Evolutionary conservation across 2,113 vertebrate species (phyloP).

Genomic region (Corythornis madagascariensis): DNA sequence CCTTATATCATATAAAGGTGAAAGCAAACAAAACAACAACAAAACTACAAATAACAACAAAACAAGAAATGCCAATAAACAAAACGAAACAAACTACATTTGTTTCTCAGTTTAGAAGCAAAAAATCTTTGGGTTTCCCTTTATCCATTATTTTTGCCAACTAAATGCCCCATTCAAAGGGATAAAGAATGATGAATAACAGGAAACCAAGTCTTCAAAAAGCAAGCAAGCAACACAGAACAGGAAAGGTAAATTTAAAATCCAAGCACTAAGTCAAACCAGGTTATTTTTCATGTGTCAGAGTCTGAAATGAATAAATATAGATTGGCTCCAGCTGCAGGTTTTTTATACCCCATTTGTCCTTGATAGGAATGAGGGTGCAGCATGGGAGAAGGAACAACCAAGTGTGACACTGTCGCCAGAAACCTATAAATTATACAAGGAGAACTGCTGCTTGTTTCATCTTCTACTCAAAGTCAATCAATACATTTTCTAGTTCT

Average conservation of each 20-base stretch:
- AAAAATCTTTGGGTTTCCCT: neutral
- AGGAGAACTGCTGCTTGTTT: neutral
- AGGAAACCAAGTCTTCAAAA: neutral
- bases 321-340: fast-evolving
- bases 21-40: neutral
- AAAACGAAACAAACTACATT: neutral
- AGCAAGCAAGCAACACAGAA: neutral
- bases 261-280: neutral
- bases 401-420: neutral
- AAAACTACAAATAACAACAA: too few species aligned
- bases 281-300: neutral
- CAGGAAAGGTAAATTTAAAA: neutral
- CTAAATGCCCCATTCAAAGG: neutral
- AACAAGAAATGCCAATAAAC: too few species aligned
- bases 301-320: neutral
- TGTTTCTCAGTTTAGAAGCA: neutral
- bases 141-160: neutral
- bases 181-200: neutral
- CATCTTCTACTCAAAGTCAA: neutral
- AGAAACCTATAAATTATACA: neutral
- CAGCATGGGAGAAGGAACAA: neutral
- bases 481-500: neutral
- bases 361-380: neutral
- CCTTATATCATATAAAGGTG: neutral
- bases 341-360: neutral